A percentile compares a stretch with the other conserved stretches of the same genome.
phyloP scores from a whole-genome alignment of 2,113 vertebrate species.

The Telmatochromis brachygnathus region DNA sequence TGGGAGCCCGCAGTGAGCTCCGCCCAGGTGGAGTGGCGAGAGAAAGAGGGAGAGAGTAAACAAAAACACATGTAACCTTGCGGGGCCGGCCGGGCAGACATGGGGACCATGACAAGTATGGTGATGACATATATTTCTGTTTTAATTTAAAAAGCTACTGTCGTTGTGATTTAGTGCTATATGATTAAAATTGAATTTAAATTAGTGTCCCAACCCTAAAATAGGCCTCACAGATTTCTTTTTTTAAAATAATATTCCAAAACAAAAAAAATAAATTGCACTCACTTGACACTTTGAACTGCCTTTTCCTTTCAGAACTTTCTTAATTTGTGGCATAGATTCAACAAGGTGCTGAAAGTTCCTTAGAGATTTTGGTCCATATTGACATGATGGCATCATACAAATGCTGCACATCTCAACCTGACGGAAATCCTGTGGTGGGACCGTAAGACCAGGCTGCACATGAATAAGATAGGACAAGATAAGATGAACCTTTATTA shows the following conservation, averaged over 20 bases:
- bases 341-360: background rate
- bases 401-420: background rate
- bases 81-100: rapidly evolving
- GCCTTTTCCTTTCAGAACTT: background rate
- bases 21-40: background rate
- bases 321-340: rapidly evolving
- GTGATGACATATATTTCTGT: rapidly evolving
- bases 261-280: background rate
- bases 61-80: background rate
- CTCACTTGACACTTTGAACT: background rate
- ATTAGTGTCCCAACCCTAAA: background rate
- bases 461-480: background rate
- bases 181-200: background rate
- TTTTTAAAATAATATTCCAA: background rate
- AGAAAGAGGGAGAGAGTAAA: background rate
- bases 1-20: background rate
- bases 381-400: background rate
- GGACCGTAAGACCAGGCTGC: background rate
- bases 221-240: background rate
- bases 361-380: background rate
- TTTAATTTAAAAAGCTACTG: background rate
- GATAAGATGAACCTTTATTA: background rate
- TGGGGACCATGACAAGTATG: background rate
- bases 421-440: background rate
- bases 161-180: background rate